A percentile compares a stretch with the other conserved stretches of the same genome.
These are phyloP conservation scores for Pachyrhynchus sulphureomaculatus DNA, from an alignment of 1,140 invertebrate genomes.

Conservation along the genomic window DNA sequence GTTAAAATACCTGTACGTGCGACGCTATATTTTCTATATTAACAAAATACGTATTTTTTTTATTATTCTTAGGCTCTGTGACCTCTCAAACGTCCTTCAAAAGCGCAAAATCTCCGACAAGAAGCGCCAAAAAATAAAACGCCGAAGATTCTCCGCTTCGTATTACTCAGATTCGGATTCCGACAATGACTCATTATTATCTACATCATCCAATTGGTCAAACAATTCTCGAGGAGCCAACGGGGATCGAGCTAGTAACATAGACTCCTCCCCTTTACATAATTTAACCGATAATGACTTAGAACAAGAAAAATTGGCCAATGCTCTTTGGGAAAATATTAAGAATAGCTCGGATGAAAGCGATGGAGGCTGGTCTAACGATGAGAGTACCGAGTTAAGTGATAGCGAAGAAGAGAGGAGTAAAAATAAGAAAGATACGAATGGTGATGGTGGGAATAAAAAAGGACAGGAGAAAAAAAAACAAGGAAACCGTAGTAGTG, in stretches of 20 bases:
- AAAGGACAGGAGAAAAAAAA: neutral
- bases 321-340: conserved; percentile 3
- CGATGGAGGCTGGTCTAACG: neutral
- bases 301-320: neutral
- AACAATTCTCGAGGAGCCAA: too few relatives aligned
- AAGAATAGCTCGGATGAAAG: conserved; percentile 11
- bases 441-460: neutral
- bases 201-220: too few relatives aligned
- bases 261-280: too few relatives aligned
- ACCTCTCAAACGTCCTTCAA: neutral
- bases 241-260: too few relatives aligned
- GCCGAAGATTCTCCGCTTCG: neutral
- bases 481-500: too few relatives aligned
- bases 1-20: too few relatives aligned
- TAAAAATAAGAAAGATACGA: neutral
- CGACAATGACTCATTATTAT: neutral
- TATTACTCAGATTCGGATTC: neutral
- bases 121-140: neutral
- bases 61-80: neutral
- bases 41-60: too few relatives aligned
- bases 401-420: neutral
- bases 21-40: too few relatives aligned
- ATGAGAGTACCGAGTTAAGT: neutral
- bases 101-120: neutral
- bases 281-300: neutral